Conservation (phyloP, 2,113 vertebrate species). For the Dipodomys merriami region DNA sequence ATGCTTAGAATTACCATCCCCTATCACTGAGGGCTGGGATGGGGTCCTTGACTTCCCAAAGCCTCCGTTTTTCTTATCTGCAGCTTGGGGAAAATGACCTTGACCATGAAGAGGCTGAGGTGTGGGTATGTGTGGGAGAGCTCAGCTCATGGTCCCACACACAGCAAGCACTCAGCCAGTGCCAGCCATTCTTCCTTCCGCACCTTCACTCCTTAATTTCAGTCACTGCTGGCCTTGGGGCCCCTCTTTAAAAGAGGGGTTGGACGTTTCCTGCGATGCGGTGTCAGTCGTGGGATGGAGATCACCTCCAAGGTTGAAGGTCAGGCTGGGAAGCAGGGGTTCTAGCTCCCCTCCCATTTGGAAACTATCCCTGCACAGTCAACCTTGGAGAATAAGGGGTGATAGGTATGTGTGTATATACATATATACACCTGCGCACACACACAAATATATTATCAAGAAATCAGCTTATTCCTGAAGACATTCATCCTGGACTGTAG, state of each 20-base stretch:
- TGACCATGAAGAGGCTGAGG: not conserved
- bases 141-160: not conserved
- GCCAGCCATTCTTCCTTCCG: not conserved
- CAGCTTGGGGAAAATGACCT: not conserved
- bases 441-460: not conserved
- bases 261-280: not conserved
- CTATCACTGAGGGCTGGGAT: not conserved
- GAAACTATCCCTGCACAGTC: not conserved
- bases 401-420: not conserved
- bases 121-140: not conserved
- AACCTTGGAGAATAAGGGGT: not conserved
- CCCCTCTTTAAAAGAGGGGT: not conserved
- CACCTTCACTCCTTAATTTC: not conserved
- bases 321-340: not conserved
- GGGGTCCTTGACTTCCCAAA: not conserved
- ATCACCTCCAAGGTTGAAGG: not conserved
- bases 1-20: too few species aligned
- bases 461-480: constrained; percentile 7
- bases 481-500: not conserved
- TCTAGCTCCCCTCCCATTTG: not conserved
- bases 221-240: not conserved
- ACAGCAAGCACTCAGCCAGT: not conserved
- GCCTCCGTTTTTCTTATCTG: not conserved
- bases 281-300: not conserved
- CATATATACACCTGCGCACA: too few species aligned